A percentile compares a stretch with the other conserved stretches of the same genome.
These are phyloP conservation scores for Saccostrea cuccullata DNA, from an alignment of 1,140 invertebrate genomes.

Conservation along the genomic window DNA sequence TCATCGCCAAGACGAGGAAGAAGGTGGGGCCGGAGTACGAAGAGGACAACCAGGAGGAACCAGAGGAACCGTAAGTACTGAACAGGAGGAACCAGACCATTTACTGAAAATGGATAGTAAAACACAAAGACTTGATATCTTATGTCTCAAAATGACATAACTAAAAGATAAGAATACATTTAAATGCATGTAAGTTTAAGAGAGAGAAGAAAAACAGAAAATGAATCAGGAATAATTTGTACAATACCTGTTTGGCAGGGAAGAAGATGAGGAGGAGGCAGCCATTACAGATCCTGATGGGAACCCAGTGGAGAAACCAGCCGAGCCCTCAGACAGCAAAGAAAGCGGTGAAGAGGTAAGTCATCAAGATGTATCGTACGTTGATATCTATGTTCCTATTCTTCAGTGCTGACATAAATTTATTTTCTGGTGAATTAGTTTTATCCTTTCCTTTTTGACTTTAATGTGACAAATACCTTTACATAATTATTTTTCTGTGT, in stretches of 20 bases:
- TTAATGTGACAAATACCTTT: background rate
- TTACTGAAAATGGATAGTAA: background rate
- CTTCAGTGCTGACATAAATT: too few species aligned
- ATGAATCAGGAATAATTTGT: too few species aligned
- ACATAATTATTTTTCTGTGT: background rate
- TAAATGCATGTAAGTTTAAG: too few species aligned
- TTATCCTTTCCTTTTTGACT: too few species aligned
- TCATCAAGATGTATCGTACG: too few species aligned
- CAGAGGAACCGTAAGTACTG: conserved; percentile 56
- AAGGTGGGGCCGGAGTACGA: conserved; percentile 76
- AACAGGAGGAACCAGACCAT: background rate
- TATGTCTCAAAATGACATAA: too few species aligned
- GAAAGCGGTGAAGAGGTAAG: background rate
- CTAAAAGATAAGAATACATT: too few species aligned
- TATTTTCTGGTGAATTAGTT: too few species aligned
- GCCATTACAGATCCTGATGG: conserved; percentile 65
- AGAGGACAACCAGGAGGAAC: conserved; percentile 72
- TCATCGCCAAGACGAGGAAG: conserved; percentile 78
- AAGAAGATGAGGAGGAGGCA: conserved; percentile 64
- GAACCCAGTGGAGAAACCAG: conserved; percentile 53
- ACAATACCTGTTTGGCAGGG: conserved; percentile 5
- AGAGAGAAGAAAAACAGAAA: too few species aligned
- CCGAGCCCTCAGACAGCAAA: conserved; percentile 54
- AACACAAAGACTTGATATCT: too few species aligned
- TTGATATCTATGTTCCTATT: too few species aligned